Percentiles rank a stretch among this genome's conserved stretches.
These are phyloP conservation scores for Cebidichthys violaceus DNA, from an alignment of 2,113 vertebrate genomes.

Conservation along the genomic window DNA sequence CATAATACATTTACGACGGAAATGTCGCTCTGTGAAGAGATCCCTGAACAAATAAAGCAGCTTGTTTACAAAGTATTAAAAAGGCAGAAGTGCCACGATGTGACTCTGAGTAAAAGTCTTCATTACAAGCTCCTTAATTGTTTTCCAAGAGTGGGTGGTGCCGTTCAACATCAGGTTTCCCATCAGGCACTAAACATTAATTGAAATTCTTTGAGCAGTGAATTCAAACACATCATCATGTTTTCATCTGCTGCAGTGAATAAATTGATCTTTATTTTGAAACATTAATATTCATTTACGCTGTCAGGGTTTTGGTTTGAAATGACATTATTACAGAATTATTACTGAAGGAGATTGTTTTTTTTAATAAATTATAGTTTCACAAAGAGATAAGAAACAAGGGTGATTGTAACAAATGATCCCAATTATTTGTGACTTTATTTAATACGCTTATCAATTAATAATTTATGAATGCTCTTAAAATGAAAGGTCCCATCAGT, in stretches of 20 bases:
- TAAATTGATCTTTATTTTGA: constrained; percentile 38
- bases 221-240: constrained; percentile 40
- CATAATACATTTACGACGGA: constrained; percentile 23
- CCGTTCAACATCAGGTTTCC: constrained; percentile 29
- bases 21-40: constrained; percentile 19
- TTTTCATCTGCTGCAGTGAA: constrained; percentile 31
- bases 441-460: constrained; percentile 15
- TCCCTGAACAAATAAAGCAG: constrained; percentile 27
- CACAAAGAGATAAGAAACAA: constrained; percentile 10
- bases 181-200: constrained; percentile 48
- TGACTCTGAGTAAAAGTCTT: constrained; percentile 10
- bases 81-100: not conserved
- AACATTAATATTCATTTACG: constrained; percentile 44
- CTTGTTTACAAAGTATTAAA: constrained; percentile 43
- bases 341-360: constrained; percentile 24
- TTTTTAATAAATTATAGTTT: constrained; percentile 37
- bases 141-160: constrained; percentile 21
- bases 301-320: constrained; percentile 24
- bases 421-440: not conserved
- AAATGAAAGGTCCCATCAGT: not conserved
- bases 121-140: constrained; percentile 25
- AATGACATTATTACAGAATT: constrained; percentile 28
- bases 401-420: not conserved
- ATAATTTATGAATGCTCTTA: constrained; percentile 10
- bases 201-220: constrained; percentile 43